phyloP scores from a whole-genome alignment of 2,888 invertebrate genomes.

The Hemaris fuciformis region DNA sequence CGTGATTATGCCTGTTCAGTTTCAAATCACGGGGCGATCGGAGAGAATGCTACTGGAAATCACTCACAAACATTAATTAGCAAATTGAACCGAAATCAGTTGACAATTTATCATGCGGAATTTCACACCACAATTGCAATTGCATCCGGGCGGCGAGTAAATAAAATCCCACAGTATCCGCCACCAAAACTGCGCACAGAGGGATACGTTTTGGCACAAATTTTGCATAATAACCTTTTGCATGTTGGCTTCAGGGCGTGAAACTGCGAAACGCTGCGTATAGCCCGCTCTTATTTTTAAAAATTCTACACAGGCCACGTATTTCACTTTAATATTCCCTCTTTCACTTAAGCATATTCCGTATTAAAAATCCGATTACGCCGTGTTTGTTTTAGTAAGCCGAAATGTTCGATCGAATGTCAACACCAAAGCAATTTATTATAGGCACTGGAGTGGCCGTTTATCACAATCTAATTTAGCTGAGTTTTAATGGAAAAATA shows the following conservation, averaged over 20 bases:
- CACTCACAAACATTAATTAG: slow-evolving; percentile 53
- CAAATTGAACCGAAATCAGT: slow-evolving; percentile 53
- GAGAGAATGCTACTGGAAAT: slow-evolving; percentile 28
- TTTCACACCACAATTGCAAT: slow-evolving; percentile 53
- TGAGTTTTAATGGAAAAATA: not conserved
- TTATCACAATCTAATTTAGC: not conserved
- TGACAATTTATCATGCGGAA: slow-evolving; percentile 57
- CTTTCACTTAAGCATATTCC: not conserved
- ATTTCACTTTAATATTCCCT: not conserved
- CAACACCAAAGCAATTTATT: not conserved
- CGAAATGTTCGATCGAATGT: not conserved
- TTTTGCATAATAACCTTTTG: slow-evolving; percentile 67
- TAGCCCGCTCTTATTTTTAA: slow-evolving; percentile 17
- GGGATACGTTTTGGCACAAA: slow-evolving; percentile 65
- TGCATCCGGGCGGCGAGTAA: slow-evolving; percentile 57
- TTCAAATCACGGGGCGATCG: slow-evolving; percentile 10
- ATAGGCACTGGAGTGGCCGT: not conserved
- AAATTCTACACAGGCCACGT: not conserved
- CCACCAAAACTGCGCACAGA: slow-evolving; percentile 53
- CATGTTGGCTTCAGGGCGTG: slow-evolving; percentile 49
- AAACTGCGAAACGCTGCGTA: slow-evolving; percentile 40
- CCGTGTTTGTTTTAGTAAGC: not conserved
- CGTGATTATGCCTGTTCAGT: slow-evolving; percentile 2
- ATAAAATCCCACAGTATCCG: slow-evolving; percentile 56
- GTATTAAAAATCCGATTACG: not conserved